phyloP scores from a whole-genome alignment of 2,113 vertebrate genomes.

The Zosterops pallidus region DNA sequence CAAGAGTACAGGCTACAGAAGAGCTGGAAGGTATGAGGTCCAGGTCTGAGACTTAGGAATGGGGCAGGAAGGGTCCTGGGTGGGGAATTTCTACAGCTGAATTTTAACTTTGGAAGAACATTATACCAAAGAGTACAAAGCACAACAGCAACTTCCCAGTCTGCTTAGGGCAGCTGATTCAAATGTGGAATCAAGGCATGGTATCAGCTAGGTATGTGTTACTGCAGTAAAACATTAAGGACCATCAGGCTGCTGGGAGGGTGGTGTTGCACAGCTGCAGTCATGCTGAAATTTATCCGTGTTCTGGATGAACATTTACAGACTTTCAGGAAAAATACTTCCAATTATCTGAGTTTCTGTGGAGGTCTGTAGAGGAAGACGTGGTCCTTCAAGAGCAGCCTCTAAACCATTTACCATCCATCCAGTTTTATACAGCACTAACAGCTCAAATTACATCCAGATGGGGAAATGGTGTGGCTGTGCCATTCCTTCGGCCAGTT shows the following conservation, averaged over 20 bases:
- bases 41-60: not conserved
- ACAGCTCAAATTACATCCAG: constrained; percentile 17
- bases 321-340: not conserved
- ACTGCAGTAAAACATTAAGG: not conserved
- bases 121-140: not conserved
- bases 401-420: constrained; percentile 18
- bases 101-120: not conserved
- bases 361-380: not conserved
- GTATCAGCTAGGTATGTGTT: not conserved
- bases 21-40: not conserved
- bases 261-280: not conserved
- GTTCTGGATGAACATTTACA: not conserved
- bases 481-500: not conserved
- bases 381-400: not conserved
- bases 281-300: not conserved
- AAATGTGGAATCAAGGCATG: not conserved
- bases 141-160: not conserved
- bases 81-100: not conserved
- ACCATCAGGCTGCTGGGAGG: not conserved
- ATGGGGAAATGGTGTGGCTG: not conserved
- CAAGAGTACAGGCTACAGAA: not conserved
- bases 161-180: not conserved
- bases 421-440: not conserved
- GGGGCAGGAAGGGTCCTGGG: not conserved
- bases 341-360: not conserved